Percentiles rank a stretch among this genome's conserved stretches.
phyloP scores from a whole-genome alignment of 2,888 invertebrate genomes.

The Liopterus haemorrhoidalis region DNA sequence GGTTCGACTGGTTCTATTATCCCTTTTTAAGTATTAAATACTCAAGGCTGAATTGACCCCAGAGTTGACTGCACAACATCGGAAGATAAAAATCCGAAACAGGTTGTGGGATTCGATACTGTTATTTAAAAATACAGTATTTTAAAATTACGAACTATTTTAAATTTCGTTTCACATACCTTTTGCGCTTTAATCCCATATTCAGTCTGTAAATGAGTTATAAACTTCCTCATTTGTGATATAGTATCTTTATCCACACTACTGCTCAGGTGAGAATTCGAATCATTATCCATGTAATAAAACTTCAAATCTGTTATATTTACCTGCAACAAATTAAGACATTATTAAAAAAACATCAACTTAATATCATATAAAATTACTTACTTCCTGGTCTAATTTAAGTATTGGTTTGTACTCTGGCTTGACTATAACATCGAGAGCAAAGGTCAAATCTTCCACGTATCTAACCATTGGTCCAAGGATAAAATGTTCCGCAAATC shows the following conservation, averaged over 20 bases:
- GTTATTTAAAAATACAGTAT: no score
- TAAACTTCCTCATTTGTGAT: constrained; percentile 52
- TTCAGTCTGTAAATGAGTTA: constrained; percentile 50
- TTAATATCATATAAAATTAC: constrained; percentile 29
- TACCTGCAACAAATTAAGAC: constrained; percentile 46
- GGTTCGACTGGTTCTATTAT: no score
- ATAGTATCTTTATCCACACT: constrained; percentile 56
- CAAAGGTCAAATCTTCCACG: constrained; percentile 71
- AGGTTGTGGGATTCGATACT: no score
- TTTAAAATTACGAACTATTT: constrained; percentile 1
- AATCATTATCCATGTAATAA: constrained; percentile 76
- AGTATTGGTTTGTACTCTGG: constrained; percentile 46
- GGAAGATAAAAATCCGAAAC: no score
- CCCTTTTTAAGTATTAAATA: no score
- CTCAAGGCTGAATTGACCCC: no score
- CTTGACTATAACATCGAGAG: constrained; percentile 64
- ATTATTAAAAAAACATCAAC: constrained; percentile 9
- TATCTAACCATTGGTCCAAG: constrained; percentile 85
- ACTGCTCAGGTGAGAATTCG: constrained; percentile 57
- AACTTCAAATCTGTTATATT: constrained; percentile 60
- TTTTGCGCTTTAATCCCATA: constrained; percentile 54
- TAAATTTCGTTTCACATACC: constrained; percentile 40
- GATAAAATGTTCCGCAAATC: constrained; percentile 65
- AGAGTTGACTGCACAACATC: no score
- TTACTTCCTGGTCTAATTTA: constrained; percentile 49